A percentile compares a stretch with the other conserved stretches of the same genome.
Evolutionary conservation across 2,113 vertebrate genomes (phyloP).

Genomic region (Globicephala melas): DNA sequence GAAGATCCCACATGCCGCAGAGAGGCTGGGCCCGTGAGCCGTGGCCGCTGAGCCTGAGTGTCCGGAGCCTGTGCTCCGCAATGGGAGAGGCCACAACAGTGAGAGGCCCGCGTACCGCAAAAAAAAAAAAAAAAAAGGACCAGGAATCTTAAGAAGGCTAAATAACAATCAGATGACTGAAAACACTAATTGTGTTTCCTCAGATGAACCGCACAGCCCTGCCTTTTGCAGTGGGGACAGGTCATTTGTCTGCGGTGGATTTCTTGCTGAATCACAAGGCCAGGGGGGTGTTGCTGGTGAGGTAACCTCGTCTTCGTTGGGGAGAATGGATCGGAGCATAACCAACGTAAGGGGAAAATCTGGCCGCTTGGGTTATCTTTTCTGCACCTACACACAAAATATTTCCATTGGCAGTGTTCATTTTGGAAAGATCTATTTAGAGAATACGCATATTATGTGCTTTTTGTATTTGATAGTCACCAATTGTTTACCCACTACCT

Average conservation of each 20-base stretch:
- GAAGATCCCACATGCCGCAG: too few relatives aligned
- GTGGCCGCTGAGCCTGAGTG: too few relatives aligned
- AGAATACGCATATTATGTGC: background rate
- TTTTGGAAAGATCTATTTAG: background rate
- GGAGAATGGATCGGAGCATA: background rate
- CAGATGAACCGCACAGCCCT: slow-evolving; percentile 89
- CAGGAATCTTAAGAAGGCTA: background rate
- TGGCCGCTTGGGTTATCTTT: background rate
- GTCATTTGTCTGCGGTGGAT: slow-evolving; percentile 83
- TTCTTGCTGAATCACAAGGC: slow-evolving; percentile 90
- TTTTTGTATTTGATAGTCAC: background rate
- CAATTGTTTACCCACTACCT: background rate
- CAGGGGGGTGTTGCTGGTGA: slow-evolving; percentile 89
- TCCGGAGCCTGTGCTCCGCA: too few relatives aligned
- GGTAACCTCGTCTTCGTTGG: slow-evolving; percentile 77
- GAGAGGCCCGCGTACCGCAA: too few relatives aligned
- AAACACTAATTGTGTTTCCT: slow-evolving; percentile 48
- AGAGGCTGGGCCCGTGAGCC: too few relatives aligned
- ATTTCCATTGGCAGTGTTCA: background rate
- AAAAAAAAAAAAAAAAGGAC: background rate
- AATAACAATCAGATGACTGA: background rate
- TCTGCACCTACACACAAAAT: background rate
- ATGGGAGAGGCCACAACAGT: too few relatives aligned
- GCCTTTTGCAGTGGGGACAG: slow-evolving; percentile 90
- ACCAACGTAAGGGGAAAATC: background rate